Evolutionary conservation across 2,888 invertebrate species (phyloP), one percentile per base, ranked within the genome.

Genomic region (Leptinotarsa tumamoca): DNA sequence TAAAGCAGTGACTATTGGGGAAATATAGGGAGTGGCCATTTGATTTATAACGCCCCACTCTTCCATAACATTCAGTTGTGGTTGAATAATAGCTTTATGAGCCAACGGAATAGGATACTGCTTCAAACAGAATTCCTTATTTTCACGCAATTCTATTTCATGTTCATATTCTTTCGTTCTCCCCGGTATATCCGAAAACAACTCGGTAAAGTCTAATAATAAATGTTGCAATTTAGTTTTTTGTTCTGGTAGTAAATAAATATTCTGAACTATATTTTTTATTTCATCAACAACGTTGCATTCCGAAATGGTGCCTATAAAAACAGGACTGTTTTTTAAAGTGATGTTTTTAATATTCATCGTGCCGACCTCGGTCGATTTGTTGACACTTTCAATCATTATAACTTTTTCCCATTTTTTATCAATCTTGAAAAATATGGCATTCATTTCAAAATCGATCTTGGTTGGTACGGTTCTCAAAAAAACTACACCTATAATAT

Each of bases 131-230:
- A 75, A 78, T 13, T 17, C 61, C 15, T 33, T 33, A 23, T 69
- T 21, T 50, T 66, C 68, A 2, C 13, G 49, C 21, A 75, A 17
- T 49, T 67, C 27, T 50, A 78, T 78, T 15, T 63, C 51, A 68
- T 78, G 75, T 15, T 49, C 4, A 58, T 77, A 75, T 33, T 56
- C 18, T 17, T 52, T 23, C 4, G 74, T 77, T 33, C 72, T n/a
- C 15, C 70, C 77, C 27, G 77, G 74, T 43, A 33, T 43, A 43
- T 77, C 74, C 4, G 77, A 77, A 77, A 58, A 70, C n/a, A 77
- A 51, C n/a, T 21, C 27, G 72, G 33, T 67, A 54, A 4, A 66
- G 10, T 74, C 61, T 33, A 21, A 52, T 21, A 71, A 67, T 54
- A 66, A 23, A 21, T 54, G n/a, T 23, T 33, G 33, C 21, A 50